Percentiles rank a stretch among this genome's conserved stretches.
Evolutionary conservation across 2,888 invertebrate genomes (phyloP).

Genomic region (Chymomyza fuscimana): DNA sequence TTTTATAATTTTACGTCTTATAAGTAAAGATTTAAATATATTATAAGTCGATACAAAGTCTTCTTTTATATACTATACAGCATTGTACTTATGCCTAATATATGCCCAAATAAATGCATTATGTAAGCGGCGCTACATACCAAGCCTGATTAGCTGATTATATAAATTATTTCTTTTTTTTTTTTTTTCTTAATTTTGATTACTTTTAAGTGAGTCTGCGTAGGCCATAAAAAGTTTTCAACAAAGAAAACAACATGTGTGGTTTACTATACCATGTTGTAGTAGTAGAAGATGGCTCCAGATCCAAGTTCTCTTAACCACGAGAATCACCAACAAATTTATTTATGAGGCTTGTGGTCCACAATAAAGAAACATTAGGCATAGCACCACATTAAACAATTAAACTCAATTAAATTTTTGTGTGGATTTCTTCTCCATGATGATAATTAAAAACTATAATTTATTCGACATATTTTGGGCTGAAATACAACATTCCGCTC

Average conservation of each 20-base stretch:
- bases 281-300: not conserved
- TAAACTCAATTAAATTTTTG: conserved; percentile 50
- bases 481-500: conserved; percentile 21
- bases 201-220: conserved; percentile 51
- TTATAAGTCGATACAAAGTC: not conserved
- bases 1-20: not conserved
- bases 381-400: conserved; percentile 45
- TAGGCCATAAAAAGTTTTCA: conserved; percentile 39
- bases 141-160: not conserved
- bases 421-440: conserved; percentile 10
- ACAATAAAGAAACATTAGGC: conserved; percentile 10
- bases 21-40: not conserved
- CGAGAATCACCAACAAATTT: not conserved
- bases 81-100: too few relatives aligned
- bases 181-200: conserved; percentile 24
- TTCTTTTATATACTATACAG: not conserved
- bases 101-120: not conserved
- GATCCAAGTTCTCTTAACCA: not conserved
- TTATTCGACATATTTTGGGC: conserved; percentile 22
- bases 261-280: not conserved
- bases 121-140: not conserved
- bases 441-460: conserved; percentile 16
- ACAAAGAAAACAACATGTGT: conserved; percentile 6
- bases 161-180: conserved; percentile 7
- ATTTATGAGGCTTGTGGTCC: not conserved